Evolutionary conservation across 2,888 invertebrate species (phyloP), one percentile per base, ranked within the genome.

Genomic region (Pachycephus smyrnensis): DNA sequence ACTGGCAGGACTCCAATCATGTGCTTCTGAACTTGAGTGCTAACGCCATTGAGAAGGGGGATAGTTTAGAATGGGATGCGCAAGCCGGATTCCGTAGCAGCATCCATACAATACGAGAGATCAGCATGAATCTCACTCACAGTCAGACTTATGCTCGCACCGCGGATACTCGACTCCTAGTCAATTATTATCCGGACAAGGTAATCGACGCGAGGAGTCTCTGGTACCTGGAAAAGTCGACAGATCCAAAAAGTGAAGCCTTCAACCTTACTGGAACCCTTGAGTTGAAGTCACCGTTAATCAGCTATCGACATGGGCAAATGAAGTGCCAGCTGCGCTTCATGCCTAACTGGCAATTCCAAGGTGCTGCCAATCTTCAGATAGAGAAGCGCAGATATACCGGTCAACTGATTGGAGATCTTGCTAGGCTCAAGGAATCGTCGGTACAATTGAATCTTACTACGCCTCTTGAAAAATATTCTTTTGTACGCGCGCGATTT

Each of bases 371-470:
- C 0, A 94, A 94, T 80, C 89, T 96, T 68, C 95, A 95, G 82
- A 91, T 96, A 33, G 96, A 96, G 86, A 94, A 95, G 68, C 94
- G 95, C 84, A 94, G 95, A 68, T 94, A 95, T 80, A 94, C 94
- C 1, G 93, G 95, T 4, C 93, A 85, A 37, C 69, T 91, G 12
- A 75, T 79, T 15, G 95, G 96, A 11, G 94, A 95, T 90, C 93
- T 96, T 83, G 94, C 94, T 75, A 94, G 94, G 73, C 92, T 97
- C 33, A 95, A 95, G 0, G 95, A 96, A 90, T 96, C 95, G 81
- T 95, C 95, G 95, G 89, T 96, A 2, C 93, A 93, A 0, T 93
- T 96, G 31, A 96, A 96, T 89, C 93, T 96, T 4, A 96, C 96
- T 0, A 96, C 96, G 4, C 96, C 96, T 0, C 92, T 95, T 75